phyloP scores from a whole-genome alignment of 1,140 invertebrate genomes.

The Bombus ignitus region DNA sequence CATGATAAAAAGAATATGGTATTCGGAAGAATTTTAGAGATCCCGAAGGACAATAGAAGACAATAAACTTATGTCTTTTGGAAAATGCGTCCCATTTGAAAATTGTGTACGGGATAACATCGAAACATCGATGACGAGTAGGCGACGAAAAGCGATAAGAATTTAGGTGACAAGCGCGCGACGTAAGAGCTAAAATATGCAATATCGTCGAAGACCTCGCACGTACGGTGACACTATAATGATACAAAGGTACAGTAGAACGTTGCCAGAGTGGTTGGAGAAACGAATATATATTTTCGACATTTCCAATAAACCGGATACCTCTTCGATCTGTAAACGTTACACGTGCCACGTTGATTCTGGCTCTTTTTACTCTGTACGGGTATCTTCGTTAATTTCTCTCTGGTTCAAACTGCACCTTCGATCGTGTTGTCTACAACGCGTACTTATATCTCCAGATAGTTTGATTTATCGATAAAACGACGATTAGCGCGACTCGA shows the following conservation, averaged over 20 bases:
- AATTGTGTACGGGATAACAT: not conserved
- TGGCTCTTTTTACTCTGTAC: not conserved
- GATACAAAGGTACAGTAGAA: conserved; percentile 15
- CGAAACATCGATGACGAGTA: conserved; percentile 7
- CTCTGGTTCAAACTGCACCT: too few species aligned
- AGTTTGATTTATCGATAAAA: not conserved
- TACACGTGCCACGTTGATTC: not conserved
- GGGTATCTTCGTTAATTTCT: conserved; percentile 18
- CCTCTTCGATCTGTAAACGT: conserved; percentile 2
- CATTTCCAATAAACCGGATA: not conserved
- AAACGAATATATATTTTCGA: conserved; percentile 22
- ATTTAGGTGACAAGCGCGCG: conserved; percentile 25
- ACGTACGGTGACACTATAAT: not conserved
- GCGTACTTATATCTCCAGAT: not conserved
- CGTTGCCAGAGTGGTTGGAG: conserved; percentile 6
- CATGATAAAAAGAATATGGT: not conserved
- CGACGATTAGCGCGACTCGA: not conserved
- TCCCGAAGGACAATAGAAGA: too few species aligned
- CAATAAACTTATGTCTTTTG: not conserved
- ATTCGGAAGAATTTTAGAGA: not conserved
- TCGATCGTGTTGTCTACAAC: not conserved
- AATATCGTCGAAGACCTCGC: conserved; percentile 15
- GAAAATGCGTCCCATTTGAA: not conserved
- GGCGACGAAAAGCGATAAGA: not conserved
- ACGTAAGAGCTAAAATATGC: not conserved